These are phyloP conservation scores for Coreoperca whiteheadi DNA, from an alignment of 2,113 vertebrate genomes.

Conservation along the genomic window DNA sequence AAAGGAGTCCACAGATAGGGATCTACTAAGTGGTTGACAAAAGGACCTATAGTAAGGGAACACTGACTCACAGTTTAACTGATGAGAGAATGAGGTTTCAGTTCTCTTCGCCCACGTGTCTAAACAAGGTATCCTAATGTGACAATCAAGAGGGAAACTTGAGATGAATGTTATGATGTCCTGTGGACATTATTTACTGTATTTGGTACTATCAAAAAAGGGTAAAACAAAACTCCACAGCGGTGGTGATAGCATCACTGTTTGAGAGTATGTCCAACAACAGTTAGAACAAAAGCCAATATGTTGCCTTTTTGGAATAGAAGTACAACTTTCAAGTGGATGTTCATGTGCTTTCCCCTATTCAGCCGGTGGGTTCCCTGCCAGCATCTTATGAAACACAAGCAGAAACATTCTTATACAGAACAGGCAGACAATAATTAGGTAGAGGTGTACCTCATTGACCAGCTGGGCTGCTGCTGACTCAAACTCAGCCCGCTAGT, in stretches of 20 bases:
- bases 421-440: conserved; percentile 54
- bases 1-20: conserved; percentile 44
- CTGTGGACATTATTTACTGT: background rate
- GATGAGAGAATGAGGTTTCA: conserved; percentile 20
- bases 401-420: conserved; percentile 1
- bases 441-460: conserved; percentile 34
- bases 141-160: background rate
- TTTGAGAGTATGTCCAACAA: conserved; percentile 39
- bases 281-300: conserved; percentile 20
- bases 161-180: background rate
- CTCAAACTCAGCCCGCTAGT: conserved; percentile 8
- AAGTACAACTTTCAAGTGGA: conserved; percentile 47
- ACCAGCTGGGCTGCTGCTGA: conserved; percentile 37
- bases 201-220: conserved; percentile 9
- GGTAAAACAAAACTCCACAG: background rate
- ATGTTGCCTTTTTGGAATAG: conserved; percentile 38
- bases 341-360: conserved; percentile 32
- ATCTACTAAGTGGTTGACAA: conserved; percentile 54
- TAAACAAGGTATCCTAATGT: background rate
- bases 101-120: background rate
- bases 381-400: conserved; percentile 53
- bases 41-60: conserved; percentile 28
- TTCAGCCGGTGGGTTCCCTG: conserved; percentile 43
- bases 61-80: conserved; percentile 42
- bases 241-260: background rate